phyloP scores from a whole-genome alignment of 2,888 invertebrate genomes.

The Drepanosiphum platanoidis region DNA sequence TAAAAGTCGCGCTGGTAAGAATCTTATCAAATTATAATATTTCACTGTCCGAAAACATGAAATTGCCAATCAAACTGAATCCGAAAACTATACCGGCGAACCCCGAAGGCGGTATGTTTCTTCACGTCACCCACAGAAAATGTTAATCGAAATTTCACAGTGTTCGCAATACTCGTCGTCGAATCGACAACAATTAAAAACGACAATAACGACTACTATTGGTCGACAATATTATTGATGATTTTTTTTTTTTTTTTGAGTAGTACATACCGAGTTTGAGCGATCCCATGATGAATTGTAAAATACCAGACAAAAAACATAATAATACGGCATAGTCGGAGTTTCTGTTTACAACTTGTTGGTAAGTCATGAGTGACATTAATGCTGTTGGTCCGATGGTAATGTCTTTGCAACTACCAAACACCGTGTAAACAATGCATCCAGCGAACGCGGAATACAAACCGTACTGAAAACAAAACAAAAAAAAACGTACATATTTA shows the following conservation, averaged over 20 bases:
- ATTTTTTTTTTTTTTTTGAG: constrained; percentile 10
- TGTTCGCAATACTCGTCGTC: background rate
- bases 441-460: constrained; percentile 95
- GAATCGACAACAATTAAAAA: too few relatives aligned
- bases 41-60: constrained; percentile 35
- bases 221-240: too few relatives aligned
- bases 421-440: constrained; percentile 88
- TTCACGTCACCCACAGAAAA: constrained; percentile 30
- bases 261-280: constrained; percentile 78
- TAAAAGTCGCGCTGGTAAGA: constrained; percentile 46
- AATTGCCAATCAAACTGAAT: constrained; percentile 47
- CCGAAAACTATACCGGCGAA: constrained; percentile 55
- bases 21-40: constrained; percentile 34
- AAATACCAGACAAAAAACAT: constrained; percentile 83
- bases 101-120: constrained; percentile 54
- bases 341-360: constrained; percentile 77
- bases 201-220: too few relatives aligned
- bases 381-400: constrained; percentile 94
- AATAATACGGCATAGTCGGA: constrained; percentile 83
- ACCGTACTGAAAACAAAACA: constrained; percentile 78
- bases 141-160: background rate
- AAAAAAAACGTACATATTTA: constrained; percentile 1
- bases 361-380: constrained; percentile 89
- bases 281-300: constrained; percentile 84
- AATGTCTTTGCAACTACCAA: constrained; percentile 89